phyloP scores from a whole-genome alignment of 2,113 vertebrate species.

The Lepus timidus region DNA sequence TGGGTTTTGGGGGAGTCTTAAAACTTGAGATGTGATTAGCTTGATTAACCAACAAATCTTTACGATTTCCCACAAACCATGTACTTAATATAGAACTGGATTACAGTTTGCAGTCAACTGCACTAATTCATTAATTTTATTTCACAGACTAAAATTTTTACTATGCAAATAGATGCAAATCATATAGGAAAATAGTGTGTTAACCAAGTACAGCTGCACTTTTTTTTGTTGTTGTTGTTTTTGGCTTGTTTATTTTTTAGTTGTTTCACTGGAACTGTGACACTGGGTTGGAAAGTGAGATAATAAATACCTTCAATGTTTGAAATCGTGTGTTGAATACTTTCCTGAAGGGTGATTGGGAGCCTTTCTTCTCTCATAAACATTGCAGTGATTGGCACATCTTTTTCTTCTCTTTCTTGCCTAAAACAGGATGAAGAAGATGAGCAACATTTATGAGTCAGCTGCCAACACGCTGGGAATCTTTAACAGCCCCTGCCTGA shows the following conservation, averaged over 20 bases:
- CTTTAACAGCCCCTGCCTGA: conserved; percentile 96
- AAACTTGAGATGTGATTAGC: conserved; percentile 6
- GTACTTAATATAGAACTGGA: conserved; percentile 23
- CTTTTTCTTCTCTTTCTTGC: conserved; percentile 76
- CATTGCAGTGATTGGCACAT: conserved; percentile 33
- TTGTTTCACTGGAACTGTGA: neutral
- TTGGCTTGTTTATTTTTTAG: conserved; percentile 25
- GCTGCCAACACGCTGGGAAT: conserved; percentile 96
- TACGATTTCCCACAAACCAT: neutral
- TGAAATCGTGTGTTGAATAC: neutral
- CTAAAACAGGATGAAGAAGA: conserved; percentile 89
- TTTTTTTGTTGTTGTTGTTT: neutral
- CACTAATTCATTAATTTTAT: conserved; percentile 70
- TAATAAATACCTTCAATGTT: conserved; percentile 62
- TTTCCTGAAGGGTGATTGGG: neutral
- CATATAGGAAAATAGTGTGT: conserved; percentile 19
- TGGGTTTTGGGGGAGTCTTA: neutral
- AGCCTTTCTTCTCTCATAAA: conserved; percentile 33
- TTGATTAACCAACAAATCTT: conserved; percentile 29
- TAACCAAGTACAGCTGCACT: conserved; percentile 11
- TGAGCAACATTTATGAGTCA: conserved; percentile 98
- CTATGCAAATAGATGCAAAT: conserved; percentile 68
- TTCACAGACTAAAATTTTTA: conserved; percentile 58
- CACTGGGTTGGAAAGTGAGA: conserved; percentile 13
- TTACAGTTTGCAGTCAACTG: conserved; percentile 55